Evolutionary conservation across 2,888 invertebrate species (phyloP), one percentile per base, ranked within the genome.

Genomic region (Rhorus exstirpatorius): DNA sequence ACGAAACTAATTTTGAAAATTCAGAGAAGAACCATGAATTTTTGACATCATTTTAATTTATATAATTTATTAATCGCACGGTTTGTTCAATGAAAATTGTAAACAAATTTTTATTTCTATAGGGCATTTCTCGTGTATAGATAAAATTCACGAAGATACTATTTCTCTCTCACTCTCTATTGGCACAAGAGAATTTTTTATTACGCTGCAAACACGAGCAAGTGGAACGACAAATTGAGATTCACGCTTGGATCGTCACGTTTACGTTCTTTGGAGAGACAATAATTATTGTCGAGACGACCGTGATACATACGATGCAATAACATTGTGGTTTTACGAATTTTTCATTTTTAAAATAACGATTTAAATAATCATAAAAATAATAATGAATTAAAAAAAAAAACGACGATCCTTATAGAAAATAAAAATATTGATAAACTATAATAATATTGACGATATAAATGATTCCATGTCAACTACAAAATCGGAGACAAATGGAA

Each of bases 161-260:
- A n/a, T 17, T 38, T 31, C 7, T 14, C 10, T 38, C 6, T 60
- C 8, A 35, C 10, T 55, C 6, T 35, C 12, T 10, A 67, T 49
- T n/a, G 7, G 8, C 1, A 26, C 21, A 10, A 74, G 17, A 17
- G 12, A 44, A 60, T 31, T n/a, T 19, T 26, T 60, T 38, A 26
- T 46, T 60, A 41, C 38, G 12, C 8, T n/a, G 76, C 10, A 24
- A 14, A 60, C 31, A 51, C n/a, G n/a, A 60, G 58, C 55, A 81
- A 75, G 81, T 82, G 78, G 79, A 75, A 81, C 78, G 67, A 35
- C 58, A 46, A 55, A 81, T 70, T 67, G 53, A 53, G 55, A 60
- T 80, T 55, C 49, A 83, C 67, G 85, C 53, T 68, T 76, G 83
- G 51, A 58, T 63, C 70, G 78, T 82, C 76, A 76, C 80, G 76